phyloP scores from a whole-genome alignment of 2,888 invertebrate species.

The Eulithis prunata region DNA sequence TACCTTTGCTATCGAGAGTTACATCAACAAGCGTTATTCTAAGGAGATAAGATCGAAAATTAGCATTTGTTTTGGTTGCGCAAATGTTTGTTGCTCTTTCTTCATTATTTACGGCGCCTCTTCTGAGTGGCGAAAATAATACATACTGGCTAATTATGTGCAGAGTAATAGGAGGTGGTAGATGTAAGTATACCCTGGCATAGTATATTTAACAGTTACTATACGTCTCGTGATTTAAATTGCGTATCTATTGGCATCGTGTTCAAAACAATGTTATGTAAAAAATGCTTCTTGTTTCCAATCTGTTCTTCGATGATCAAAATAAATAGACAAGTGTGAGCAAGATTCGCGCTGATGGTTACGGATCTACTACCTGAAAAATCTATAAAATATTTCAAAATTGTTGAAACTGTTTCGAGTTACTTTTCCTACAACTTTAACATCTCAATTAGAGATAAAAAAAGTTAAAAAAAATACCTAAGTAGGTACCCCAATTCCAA shows the following conservation, averaged over 20 bases:
- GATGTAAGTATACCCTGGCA: background rate
- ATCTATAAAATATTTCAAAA: no score
- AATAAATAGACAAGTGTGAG: no score
- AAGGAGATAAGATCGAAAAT: conserved; percentile 14
- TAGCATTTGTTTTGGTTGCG: conserved; percentile 25
- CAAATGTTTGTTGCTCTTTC: conserved; percentile 7
- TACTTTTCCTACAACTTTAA: no score
- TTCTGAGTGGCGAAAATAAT: conserved; percentile 16
- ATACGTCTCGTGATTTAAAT: conserved; percentile 34
- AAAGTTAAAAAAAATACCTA: no score
- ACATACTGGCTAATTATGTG: conserved; percentile 1
- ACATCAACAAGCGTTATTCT: conserved; percentile 9
- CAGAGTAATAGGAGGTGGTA: conserved; percentile 1
- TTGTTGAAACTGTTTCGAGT: no score
- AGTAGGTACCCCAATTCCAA: no score
- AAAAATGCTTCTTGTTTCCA: background rate
- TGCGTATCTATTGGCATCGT: conserved; percentile 22
- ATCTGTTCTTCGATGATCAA: background rate
- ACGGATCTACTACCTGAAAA: no score
- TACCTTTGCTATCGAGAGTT: conserved; percentile 28
- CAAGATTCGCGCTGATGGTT: no score
- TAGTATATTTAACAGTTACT: conserved; percentile 8
- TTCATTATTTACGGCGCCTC: conserved; percentile 33
- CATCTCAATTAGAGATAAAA: no score
- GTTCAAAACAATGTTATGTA: conserved; percentile 18